A percentile compares a stretch with the other conserved stretches of the same genome.
These are phyloP conservation scores for Erinaceus europaeus DNA, from an alignment of 2,113 vertebrate genomes.

Conservation along the genomic window DNA sequence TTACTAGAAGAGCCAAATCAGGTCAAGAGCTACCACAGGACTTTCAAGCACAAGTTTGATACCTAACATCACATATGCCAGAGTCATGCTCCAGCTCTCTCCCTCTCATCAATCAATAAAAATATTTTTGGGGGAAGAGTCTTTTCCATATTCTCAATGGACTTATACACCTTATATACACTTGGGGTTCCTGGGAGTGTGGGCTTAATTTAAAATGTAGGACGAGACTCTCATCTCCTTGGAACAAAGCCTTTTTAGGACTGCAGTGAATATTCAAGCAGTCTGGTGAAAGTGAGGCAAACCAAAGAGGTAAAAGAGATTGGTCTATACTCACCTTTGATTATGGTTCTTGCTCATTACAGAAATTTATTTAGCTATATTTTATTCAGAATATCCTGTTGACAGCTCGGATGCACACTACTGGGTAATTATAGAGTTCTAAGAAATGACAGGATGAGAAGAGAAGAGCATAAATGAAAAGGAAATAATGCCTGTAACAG, in stretches of 20 bases:
- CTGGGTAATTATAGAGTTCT: constrained; percentile 53
- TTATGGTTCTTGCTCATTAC: background rate
- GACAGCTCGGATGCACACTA: constrained; percentile 33
- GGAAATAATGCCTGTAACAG: background rate
- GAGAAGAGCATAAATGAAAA: background rate
- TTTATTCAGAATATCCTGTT: constrained; percentile 36
- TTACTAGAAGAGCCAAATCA: background rate
- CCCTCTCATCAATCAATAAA: too few relatives aligned
- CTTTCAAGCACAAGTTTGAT: too few relatives aligned
- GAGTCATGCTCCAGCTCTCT: too few relatives aligned
- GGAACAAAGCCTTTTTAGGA: background rate
- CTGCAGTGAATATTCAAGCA: background rate
- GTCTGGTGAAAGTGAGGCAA: background rate
- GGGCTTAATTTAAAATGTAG: background rate
- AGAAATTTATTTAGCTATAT: constrained; percentile 28
- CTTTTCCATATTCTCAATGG: background rate
- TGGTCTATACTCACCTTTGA: background rate
- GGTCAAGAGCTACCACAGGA: background rate
- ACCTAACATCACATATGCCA: too few relatives aligned
- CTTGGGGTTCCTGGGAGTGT: background rate
- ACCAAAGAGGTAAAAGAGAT: background rate
- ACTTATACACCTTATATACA: background rate
- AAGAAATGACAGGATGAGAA: constrained; percentile 26
- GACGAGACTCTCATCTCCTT: background rate
- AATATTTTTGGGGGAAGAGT: too few relatives aligned